Conservation (phyloP, 2,888 invertebrate species). For the Idaea biselata region DNA sequence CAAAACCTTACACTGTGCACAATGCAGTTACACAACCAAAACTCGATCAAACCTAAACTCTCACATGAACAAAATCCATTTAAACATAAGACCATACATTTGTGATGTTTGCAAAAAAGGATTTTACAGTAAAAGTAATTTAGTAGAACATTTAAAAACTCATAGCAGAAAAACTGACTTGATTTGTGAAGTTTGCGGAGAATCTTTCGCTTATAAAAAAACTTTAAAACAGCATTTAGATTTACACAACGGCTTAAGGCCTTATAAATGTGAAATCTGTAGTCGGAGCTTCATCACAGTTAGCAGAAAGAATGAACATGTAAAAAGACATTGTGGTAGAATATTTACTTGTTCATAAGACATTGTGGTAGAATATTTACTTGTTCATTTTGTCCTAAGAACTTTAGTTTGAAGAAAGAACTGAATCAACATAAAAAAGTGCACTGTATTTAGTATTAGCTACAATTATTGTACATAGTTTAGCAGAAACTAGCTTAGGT, state of each 20-base stretch:
- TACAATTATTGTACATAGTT: background rate
- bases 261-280: background rate
- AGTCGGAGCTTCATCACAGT: background rate
- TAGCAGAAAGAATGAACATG: background rate
- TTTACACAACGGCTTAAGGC: background rate
- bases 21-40: background rate
- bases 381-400: background rate
- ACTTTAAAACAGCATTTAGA: background rate
- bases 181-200: background rate
- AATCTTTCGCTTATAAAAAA: background rate
- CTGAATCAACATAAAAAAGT: background rate
- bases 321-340: background rate
- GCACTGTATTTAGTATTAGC: background rate
- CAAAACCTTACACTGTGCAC: background rate
- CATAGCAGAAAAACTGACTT: background rate
- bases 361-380: background rate
- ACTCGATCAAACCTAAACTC: background rate
- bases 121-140: background rate
- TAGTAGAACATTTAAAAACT: background rate
- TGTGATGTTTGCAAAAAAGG: background rate
- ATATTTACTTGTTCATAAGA: background rate
- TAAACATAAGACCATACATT: background rate
- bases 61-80: background rate
- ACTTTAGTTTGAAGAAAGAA: background rate
- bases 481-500: too few relatives aligned